Percentiles rank a stretch among this genome's conserved stretches.
These are phyloP conservation scores for Aphelenchoides besseyi DNA, from an alignment of 1,140 invertebrate species.

Conservation along the genomic window DNA sequence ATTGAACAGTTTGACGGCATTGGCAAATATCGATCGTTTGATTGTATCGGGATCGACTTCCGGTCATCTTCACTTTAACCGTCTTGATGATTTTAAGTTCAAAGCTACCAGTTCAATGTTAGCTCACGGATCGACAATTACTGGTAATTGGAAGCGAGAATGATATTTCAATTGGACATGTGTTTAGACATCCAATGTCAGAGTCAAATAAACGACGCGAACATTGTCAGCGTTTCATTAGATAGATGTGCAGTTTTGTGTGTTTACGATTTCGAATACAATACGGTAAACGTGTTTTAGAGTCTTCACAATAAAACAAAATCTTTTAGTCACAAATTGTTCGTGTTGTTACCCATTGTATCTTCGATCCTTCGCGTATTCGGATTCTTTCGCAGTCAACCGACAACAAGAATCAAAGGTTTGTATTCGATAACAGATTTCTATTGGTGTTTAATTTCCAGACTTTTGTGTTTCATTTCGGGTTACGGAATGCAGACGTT, in stretches of 20 bases:
- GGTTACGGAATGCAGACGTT: conserved; percentile 18
- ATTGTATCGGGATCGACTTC: neutral
- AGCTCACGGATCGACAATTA: conserved; percentile 16
- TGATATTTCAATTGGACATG: neutral
- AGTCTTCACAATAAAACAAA: neutral
- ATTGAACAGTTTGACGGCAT: neutral
- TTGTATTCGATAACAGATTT: no score
- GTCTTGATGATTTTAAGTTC: neutral
- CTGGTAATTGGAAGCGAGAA: neutral
- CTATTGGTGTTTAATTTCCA: neutral
- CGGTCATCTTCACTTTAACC: neutral
- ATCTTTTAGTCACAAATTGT: conserved; percentile 1
- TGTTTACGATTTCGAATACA: neutral
- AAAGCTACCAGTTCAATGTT: neutral
- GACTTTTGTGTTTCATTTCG: neutral
- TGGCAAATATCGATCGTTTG: neutral
- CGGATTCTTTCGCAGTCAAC: neutral
- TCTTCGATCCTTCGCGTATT: conserved; percentile 12
- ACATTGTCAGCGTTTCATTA: conserved; percentile 5
- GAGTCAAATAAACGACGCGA: no score
- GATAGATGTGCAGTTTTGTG: conserved; percentile 2
- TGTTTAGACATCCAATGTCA: conserved; percentile 2
- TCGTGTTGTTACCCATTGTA: neutral
- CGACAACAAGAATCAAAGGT: conserved; percentile 9
- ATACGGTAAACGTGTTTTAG: neutral